phyloP scores from a whole-genome alignment of 2,113 vertebrate genomes.

The Upupa epops region DNA sequence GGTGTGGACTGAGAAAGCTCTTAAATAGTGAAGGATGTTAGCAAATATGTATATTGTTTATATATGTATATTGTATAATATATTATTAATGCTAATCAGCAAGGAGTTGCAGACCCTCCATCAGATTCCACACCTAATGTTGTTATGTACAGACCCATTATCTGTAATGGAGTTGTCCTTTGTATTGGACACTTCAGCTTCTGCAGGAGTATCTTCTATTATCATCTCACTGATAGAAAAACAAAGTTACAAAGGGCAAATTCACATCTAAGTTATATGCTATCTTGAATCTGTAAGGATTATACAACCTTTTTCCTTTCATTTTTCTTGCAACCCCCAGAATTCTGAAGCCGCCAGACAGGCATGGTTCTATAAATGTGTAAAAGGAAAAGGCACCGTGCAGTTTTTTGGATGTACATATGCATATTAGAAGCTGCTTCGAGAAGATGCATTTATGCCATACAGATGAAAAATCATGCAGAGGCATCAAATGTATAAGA shows the following conservation, averaged over 20 bases:
- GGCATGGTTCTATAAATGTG: neutral
- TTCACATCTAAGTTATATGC: conserved; percentile 17
- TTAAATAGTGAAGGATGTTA: neutral
- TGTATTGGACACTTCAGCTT: conserved; percentile 7
- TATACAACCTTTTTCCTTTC: neutral
- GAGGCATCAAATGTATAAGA: conserved; percentile 61
- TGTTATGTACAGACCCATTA: conserved; percentile 4
- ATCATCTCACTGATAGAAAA: conserved; percentile 24
- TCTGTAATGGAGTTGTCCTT: conserved; percentile 47
- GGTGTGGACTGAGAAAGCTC: neutral
- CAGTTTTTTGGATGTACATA: conserved; percentile 1
- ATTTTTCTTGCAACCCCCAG: neutral
- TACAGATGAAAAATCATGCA: conserved; percentile 63
- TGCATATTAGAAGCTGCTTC: conserved; percentile 20
- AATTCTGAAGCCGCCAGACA: neutral
- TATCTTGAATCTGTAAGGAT: neutral
- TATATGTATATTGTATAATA: neutral
- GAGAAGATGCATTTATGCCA: conserved; percentile 35
- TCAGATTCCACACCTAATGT: conserved; percentile 6
- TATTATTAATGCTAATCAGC: conserved; percentile 30
- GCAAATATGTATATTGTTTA: neutral
- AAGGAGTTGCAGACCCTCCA: conserved; percentile 4
- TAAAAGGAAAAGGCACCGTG: neutral
- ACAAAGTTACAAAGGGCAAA: conserved; percentile 11
- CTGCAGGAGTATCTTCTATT: conserved; percentile 23